These are phyloP conservation scores for Mustela lutreola DNA, from an alignment of 2,113 vertebrate genomes.

Conservation along the genomic window DNA sequence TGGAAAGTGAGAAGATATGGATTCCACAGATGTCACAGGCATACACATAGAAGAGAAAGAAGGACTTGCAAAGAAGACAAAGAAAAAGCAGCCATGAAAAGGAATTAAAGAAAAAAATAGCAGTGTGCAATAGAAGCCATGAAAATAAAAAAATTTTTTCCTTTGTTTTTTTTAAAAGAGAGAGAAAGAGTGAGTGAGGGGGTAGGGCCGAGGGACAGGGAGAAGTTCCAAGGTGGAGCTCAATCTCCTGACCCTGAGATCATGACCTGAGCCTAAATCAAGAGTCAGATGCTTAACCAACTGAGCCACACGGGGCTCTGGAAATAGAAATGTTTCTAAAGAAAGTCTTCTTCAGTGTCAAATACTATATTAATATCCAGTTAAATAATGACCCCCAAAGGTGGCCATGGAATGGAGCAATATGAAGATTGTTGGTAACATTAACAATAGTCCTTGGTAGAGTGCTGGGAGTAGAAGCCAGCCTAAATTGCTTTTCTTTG, in stretches of 20 bases:
- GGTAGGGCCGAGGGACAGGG: not conserved
- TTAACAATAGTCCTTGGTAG: not conserved
- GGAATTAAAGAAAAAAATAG: not conserved
- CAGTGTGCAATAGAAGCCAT: not conserved
- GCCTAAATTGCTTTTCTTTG: not conserved
- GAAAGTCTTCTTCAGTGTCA: not conserved
- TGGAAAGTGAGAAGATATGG: not conserved
- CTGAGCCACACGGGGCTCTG: not conserved
- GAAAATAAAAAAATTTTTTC: not conserved
- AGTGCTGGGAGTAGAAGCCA: not conserved
- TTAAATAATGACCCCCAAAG: not conserved
- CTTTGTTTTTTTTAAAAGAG: not conserved
- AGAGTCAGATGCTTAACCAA: not conserved
- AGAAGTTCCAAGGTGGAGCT: not conserved
- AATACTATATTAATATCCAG: not conserved
- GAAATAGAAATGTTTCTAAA: not conserved
- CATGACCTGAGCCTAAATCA: not conserved
- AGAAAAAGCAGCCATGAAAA: not conserved
- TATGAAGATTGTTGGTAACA: not conserved
- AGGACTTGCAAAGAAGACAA: not conserved
- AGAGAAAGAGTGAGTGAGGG: not conserved
- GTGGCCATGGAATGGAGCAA: not conserved
- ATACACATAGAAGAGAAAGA: not conserved
- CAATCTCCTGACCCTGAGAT: not conserved
- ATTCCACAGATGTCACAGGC: not conserved